These are phyloP conservation scores for Danionella dracula DNA, from an alignment of 2,797 vertebrate species.

Conservation along the genomic window DNA sequence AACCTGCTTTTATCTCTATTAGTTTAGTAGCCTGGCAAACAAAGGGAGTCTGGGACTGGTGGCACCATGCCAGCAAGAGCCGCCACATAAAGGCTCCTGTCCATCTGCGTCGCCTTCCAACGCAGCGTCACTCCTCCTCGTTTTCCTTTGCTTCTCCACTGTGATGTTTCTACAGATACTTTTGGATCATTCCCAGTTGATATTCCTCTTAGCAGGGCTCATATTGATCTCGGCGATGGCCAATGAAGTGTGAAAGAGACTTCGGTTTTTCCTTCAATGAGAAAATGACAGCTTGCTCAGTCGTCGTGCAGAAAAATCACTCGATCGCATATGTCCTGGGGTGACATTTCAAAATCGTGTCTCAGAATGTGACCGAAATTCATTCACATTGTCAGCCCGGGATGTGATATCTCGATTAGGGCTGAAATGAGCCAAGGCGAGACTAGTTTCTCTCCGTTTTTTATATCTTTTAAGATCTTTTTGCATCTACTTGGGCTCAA, in stretches of 20 bases:
- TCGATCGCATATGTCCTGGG: slow-evolving; percentile 11
- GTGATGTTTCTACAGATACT: slow-evolving; percentile 39
- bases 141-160: slow-evolving; percentile 18
- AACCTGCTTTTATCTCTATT: slow-evolving; percentile 82
- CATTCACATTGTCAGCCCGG: slow-evolving; percentile 13
- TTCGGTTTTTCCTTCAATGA: not conserved
- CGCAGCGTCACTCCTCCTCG: slow-evolving; percentile 16
- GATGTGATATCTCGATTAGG: slow-evolving; percentile 14
- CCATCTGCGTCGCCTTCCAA: slow-evolving; percentile 69
- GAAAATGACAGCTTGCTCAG: slow-evolving; percentile 20
- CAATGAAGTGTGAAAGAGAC: slow-evolving; percentile 46
- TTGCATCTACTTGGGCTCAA: slow-evolving; percentile 21
- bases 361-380: slow-evolving; percentile 21
- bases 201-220: slow-evolving; percentile 35
- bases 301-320: not conserved
- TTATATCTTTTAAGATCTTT: slow-evolving; percentile 5
- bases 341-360: slow-evolving; percentile 5
- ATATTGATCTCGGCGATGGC: slow-evolving; percentile 51
- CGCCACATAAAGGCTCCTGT: slow-evolving; percentile 72
- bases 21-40: slow-evolving; percentile 78
- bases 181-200: slow-evolving; percentile 42
- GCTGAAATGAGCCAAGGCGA: slow-evolving; percentile 7
- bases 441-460: slow-evolving; percentile 13
- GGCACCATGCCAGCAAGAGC: slow-evolving; percentile 75
- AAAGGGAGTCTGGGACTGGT: slow-evolving; percentile 74